Evolutionary conservation across 2,113 vertebrate genomes (phyloP), one percentile per base, ranked within the genome.

Genomic region (Coreoperca whiteheadi): DNA sequence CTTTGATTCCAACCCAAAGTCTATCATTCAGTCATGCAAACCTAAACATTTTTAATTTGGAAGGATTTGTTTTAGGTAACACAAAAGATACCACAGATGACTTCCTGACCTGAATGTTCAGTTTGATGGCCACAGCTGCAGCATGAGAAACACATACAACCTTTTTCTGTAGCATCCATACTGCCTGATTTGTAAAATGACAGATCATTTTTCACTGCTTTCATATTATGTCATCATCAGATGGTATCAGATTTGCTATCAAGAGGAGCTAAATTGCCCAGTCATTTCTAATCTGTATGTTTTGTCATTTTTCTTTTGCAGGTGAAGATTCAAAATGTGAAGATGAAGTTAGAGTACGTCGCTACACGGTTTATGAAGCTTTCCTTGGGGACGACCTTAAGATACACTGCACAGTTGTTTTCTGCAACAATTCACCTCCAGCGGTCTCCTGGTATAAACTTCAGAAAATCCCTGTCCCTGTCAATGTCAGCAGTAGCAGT

Each of bases 371-470:
- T 20, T 1, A 64, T 4, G 0, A 39, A 0, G 41, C 6, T 0
- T 0, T 0, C 0, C 0, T 0, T 4, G 91, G 88, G 37, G 2
- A 51, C 1, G 0, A 56, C 0, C 3, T 95, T 4, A 4, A 0
- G 50, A 91, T 96, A 20, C 14, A 82, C 1, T 96, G 95, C 54
- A 1, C 78, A 16, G 21, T 95, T 34, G 0, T 0, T 0, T 25
- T 79, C 32, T 93, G 86, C 61, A 21, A 0, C 0, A 0, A 9
- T 3, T 2, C 6, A 50, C 4, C 41, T 18, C 21, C 74, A 53
- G 0, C 2, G 5, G 16, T 94, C 0, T 4, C 8, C 76, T 96
- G 95, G 95, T 60, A 43, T 60, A 94, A 89, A 88, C 0, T 15
- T 14, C 21, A 71, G 0, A 1, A 30, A 34, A 0, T 0, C 43